phyloP scores from a whole-genome alignment of 2,113 vertebrate species.

The Caloenas nicobarica region DNA sequence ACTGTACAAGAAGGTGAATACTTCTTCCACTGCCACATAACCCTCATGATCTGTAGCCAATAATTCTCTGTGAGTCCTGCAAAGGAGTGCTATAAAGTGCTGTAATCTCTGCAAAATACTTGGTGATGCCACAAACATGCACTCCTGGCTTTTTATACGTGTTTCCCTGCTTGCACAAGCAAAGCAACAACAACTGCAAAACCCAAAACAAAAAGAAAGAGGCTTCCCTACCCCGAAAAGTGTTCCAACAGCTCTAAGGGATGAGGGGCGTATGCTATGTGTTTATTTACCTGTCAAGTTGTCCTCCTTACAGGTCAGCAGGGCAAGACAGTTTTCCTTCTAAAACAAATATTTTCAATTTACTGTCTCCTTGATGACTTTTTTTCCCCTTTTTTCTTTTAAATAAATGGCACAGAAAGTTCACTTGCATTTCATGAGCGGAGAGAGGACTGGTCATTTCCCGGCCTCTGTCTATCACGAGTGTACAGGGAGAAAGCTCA shows the following conservation, averaged over 20 bases:
- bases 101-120: neutral
- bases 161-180: neutral
- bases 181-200: neutral
- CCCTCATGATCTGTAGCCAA: neutral
- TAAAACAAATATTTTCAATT: neutral
- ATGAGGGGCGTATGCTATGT: neutral
- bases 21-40: neutral
- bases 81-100: neutral
- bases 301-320: neutral
- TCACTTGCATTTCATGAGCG: no score
- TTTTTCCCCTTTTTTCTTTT: no score
- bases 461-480: neutral
- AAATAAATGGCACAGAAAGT: no score
- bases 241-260: fast-evolving
- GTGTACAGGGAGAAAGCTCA: neutral
- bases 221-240: neutral
- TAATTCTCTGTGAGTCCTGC: neutral
- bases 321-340: neutral
- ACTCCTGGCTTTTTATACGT: neutral
- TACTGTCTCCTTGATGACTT: neutral
- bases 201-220: neutral
- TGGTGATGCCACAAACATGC: neutral
- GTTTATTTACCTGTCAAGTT: neutral
- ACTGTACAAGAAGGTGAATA: neutral
- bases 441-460: neutral